phyloP scores from a whole-genome alignment of 1,140 invertebrate species.

The Nephotettix cincticeps region DNA sequence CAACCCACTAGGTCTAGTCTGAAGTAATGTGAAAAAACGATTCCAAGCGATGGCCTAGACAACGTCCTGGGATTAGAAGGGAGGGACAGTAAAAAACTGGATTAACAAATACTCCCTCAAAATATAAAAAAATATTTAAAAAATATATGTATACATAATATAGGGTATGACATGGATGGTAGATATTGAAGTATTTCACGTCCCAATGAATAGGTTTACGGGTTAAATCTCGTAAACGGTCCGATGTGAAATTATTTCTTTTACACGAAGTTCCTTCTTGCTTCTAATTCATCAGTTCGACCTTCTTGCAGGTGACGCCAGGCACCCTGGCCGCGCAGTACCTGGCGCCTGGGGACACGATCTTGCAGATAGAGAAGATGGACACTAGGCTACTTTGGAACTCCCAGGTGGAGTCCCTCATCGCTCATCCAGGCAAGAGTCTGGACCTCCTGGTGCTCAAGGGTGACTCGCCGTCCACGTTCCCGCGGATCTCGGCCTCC shows the following conservation, averaged over 20 bases:
- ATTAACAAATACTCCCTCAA: too few relatives aligned
- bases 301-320: constrained; percentile 31
- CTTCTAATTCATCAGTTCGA: too few relatives aligned
- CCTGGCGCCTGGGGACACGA: constrained; percentile 31
- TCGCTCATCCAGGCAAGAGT: constrained; percentile 23
- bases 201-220: too few relatives aligned
- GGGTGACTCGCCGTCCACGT: not conserved
- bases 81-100: not conserved
- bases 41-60: too few relatives aligned
- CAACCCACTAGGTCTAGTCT: not conserved
- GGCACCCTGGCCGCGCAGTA: constrained; percentile 34
- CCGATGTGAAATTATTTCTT: too few relatives aligned
- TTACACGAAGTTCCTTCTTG: too few relatives aligned
- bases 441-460: constrained; percentile 33
- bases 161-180: too few relatives aligned
- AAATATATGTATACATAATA: too few relatives aligned
- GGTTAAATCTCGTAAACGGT: too few relatives aligned
- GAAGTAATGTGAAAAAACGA: constrained; percentile 4
- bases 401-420: constrained; percentile 25
- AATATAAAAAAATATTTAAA: too few relatives aligned
- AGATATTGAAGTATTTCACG: too few relatives aligned
- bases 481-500: not conserved
- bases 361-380: constrained; percentile 32
- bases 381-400: constrained; percentile 24
- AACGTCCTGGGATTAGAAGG: too few relatives aligned